Evolutionary conservation across 2,888 invertebrate genomes (phyloP).

Genomic region (Cenopis cana): DNA sequence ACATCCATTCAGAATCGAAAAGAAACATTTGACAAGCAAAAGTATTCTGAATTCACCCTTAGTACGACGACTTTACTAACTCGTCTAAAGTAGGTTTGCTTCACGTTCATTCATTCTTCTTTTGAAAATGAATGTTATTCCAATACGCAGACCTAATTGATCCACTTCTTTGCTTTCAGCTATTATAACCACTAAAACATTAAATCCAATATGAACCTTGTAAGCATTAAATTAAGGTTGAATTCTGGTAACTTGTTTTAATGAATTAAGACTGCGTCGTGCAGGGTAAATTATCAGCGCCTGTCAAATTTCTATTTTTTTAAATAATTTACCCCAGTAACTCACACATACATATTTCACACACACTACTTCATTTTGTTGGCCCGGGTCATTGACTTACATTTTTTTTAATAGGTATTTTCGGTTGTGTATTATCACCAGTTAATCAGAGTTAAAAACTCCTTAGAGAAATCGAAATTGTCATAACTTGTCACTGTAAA

Average conservation of each 20-base stretch:
- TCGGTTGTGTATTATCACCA: too few relatives aligned
- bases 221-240: constrained; percentile 48
- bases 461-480: too few relatives aligned
- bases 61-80: constrained; percentile 2
- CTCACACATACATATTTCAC: too few relatives aligned
- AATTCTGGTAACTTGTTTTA: constrained; percentile 49
- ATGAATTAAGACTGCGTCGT: too few relatives aligned
- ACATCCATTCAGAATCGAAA: constrained; percentile 6
- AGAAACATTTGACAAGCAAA: neutral
- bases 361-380: too few relatives aligned
- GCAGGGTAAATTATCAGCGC: too few relatives aligned
- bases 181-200: constrained; percentile 48
- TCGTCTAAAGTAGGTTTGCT: neutral
- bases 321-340: too few relatives aligned
- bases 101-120: constrained; percentile 17
- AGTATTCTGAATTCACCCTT: neutral
- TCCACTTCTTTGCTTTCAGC: constrained; percentile 45
- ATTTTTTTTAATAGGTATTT: too few relatives aligned
- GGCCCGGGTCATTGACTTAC: too few relatives aligned
- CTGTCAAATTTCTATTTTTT: too few relatives aligned
- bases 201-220: constrained; percentile 52
- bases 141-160: constrained; percentile 60
- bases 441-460: too few relatives aligned
- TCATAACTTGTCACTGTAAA: too few relatives aligned
- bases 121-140: constrained; percentile 46